A percentile compares a stretch with the other conserved stretches of the same genome.
These are phyloP conservation scores for Cryptoblepharus egeriae DNA, from an alignment of 2,797 vertebrate species.

Conservation along the genomic window DNA sequence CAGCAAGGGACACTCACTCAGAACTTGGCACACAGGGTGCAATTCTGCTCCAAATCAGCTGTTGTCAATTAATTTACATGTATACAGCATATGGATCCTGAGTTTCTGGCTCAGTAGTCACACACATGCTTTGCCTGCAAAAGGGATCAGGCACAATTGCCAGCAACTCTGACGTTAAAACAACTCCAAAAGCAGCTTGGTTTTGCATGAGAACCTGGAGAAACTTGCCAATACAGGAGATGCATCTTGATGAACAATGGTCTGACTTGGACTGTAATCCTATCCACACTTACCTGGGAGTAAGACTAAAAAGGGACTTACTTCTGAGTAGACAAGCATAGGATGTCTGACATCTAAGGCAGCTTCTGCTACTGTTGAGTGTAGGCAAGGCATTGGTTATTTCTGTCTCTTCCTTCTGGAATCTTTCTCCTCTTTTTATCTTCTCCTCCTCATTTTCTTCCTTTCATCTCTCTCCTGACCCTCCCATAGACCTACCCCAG, in stretches of 20 bases:
- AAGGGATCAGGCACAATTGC: background rate
- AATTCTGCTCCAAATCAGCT: slow-evolving; percentile 21
- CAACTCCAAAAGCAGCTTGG: background rate
- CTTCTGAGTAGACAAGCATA: too few species aligned
- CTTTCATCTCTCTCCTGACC: too few species aligned
- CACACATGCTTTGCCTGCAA: background rate
- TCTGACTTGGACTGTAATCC: background rate
- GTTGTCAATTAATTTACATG: slow-evolving; percentile 49
- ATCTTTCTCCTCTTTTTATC: too few species aligned
- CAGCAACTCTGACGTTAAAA: background rate
- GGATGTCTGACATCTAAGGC: too few species aligned
- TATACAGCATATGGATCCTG: slow-evolving; percentile 13
- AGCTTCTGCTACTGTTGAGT: background rate
- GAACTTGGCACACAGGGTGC: fast-evolving
- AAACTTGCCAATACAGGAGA: background rate
- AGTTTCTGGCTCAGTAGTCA: background rate
- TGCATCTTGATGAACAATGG: background rate
- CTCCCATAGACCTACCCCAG: too few species aligned
- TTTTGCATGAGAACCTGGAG: background rate
- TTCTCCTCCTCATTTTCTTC: too few species aligned
- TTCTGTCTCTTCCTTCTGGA: too few species aligned
- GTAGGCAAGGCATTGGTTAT: too few species aligned
- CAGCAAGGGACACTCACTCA: background rate
- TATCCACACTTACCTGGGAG: too few species aligned
- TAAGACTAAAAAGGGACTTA: too few species aligned